Evolutionary conservation across 2,113 vertebrate genomes (phyloP), one percentile per base, ranked within the genome.

Genomic region (Nipponia nippon): DNA sequence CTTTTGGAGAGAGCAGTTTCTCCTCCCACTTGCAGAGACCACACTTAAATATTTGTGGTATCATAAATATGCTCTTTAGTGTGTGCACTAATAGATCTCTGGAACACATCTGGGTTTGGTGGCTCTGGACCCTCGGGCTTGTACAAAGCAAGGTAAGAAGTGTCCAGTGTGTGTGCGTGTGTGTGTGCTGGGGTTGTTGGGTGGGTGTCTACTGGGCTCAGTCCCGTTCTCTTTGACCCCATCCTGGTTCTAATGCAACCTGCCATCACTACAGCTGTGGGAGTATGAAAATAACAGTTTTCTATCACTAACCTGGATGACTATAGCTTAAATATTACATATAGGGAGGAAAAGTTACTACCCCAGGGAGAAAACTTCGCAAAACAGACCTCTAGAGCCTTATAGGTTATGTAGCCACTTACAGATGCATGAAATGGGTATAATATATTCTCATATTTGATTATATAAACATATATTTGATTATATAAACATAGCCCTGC

Each of bases 41-140:
- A 77, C 77, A 49, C 80, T 94, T 84, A 87, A 82, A 95, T 95
- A 94, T 95, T 95, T 97, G 83, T 89, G 77, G 91, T 89, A 69
- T 96, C 77, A 79, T 93, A 95, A 89, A 95, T 89, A 82, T 76
- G 72, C 65, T 93, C 92, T 92, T 93, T 58, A 91, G 56, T 47
- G 61, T 46, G 56, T 78, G 44, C 65, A 77, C 34, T 94, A 94
- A 65, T 72, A 89, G 81, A 42, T 83, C 69, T 85, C 87, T 93
- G 94, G 70, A 95, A 62, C 27, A 61, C 86, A 82, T 91, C 89
- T 91, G 83, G 56, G 14, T 49, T 82, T 91, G 62, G 56, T 91
- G 72, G 50, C 50, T 83, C 13, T 44, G 61, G 77, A 72, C 40
- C 66, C 80, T 84, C 3, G 0, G 55, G 44, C 55, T 83, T n/a